Evolutionary conservation across 2,113 vertebrate species (phyloP).

Genomic region (Coturnix japonica): DNA sequence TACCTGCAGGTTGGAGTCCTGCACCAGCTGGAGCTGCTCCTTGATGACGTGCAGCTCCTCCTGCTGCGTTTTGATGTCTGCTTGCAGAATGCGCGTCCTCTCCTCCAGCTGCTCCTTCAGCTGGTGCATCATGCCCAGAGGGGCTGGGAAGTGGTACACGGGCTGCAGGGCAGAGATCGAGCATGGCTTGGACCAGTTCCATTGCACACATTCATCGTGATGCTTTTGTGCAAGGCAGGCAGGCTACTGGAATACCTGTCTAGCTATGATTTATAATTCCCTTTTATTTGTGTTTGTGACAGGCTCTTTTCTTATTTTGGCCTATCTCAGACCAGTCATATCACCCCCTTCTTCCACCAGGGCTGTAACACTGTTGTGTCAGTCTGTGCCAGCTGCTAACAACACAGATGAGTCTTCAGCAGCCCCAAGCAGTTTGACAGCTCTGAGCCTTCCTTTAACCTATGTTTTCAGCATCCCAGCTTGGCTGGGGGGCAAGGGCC

Average conservation of each 20-base stretch:
- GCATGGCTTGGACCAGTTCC: neutral
- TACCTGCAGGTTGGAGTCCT: conserved; percentile 85
- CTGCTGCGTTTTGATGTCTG: conserved; percentile 86
- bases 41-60: conserved; percentile 87
- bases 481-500: neutral
- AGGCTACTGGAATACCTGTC: neutral
- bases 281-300: neutral
- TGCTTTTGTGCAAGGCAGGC: neutral
- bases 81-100: conserved; percentile 85
- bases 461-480: neutral
- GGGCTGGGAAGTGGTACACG: conserved; percentile 71
- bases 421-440: neutral
- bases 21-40: conserved; percentile 84
- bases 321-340: neutral
- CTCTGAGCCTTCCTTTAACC: neutral
- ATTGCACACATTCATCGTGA: neutral
- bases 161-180: conserved; percentile 63
- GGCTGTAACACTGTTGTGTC: neutral
- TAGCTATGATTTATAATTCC: neutral
- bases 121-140: conserved; percentile 85
- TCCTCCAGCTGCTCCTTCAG: conserved; percentile 90
- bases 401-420: neutral
- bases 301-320: neutral
- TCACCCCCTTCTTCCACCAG: neutral
- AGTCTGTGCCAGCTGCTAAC: neutral